These are phyloP conservation scores for Acromyrmex echinatior DNA, from an alignment of 1,140 invertebrate species.

Conservation along the genomic window DNA sequence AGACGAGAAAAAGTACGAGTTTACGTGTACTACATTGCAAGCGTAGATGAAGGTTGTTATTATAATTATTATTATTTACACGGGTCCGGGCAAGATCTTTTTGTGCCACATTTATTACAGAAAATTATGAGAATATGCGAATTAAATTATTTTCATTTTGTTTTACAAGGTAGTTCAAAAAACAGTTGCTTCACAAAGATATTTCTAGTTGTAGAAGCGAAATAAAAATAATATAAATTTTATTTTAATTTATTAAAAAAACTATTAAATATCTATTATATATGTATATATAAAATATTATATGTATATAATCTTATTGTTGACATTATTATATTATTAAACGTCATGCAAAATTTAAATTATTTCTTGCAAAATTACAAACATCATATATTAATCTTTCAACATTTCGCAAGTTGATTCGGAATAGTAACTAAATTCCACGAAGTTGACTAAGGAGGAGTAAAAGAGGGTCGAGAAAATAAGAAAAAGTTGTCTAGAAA, in stretches of 20 bases:
- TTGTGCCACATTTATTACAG: slow-evolving; percentile 3
- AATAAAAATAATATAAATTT: slow-evolving; percentile 17
- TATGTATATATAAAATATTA: background rate
- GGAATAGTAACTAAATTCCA: background rate
- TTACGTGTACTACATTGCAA: slow-evolving; percentile 6
- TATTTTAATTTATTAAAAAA: background rate
- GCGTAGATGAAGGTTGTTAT: slow-evolving; percentile 5
- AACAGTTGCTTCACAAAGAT: background rate
- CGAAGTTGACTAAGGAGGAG: background rate
- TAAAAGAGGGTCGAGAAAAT: slow-evolving; percentile 1
- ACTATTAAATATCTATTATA: background rate
- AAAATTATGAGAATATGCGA: slow-evolving; percentile 11
- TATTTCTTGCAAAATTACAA: background rate
- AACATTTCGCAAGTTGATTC: background rate
- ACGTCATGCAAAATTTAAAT: background rate
- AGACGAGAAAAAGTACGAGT: background rate
- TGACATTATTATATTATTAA: background rate
- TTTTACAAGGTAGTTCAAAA: background rate
- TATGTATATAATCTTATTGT: background rate
- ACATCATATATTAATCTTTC: background rate
- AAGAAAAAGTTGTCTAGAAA: slow-evolving; percentile 27
- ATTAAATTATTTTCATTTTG: slow-evolving; percentile 14
- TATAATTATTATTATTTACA: slow-evolving; percentile 32
- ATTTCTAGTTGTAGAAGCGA: background rate
- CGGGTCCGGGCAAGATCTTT: background rate